phyloP scores from a whole-genome alignment of 2,888 invertebrate species.

The Agrotis clavis region DNA sequence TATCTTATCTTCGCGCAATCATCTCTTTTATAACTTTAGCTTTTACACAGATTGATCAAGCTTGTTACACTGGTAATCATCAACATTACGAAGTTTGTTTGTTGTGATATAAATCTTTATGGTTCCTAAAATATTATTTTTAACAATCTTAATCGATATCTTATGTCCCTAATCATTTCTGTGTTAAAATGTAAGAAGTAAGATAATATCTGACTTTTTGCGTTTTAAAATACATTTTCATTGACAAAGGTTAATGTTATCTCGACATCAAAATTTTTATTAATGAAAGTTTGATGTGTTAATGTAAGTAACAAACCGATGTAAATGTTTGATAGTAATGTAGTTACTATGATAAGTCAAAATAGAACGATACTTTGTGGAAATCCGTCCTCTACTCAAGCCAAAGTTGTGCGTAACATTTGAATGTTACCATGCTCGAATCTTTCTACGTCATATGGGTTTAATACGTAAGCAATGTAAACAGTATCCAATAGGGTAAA shows the following conservation, averaged over 20 bases:
- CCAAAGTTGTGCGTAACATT: too few species aligned
- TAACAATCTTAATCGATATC: slow-evolving; percentile 36
- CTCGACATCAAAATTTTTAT: slow-evolving; percentile 16
- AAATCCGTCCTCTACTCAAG: too few species aligned
- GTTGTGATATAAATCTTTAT: slow-evolving; percentile 34
- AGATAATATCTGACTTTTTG: slow-evolving; percentile 6
- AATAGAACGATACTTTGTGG: too few species aligned
- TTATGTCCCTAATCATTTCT: slow-evolving; percentile 33
- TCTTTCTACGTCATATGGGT: slow-evolving; percentile 12
- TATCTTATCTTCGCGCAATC: slow-evolving; percentile 61
- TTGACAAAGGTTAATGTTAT: slow-evolving; percentile 26
- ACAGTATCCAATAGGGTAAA: slow-evolving; percentile 22
- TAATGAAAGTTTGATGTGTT: slow-evolving; percentile 34
- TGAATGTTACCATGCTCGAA: slow-evolving; percentile 4
- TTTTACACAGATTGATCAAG: slow-evolving; percentile 40
- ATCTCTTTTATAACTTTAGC: slow-evolving; percentile 39
- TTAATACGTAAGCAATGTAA: neutral
- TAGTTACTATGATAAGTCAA: slow-evolving; percentile 6
- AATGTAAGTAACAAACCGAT: neutral
- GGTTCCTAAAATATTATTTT: slow-evolving; percentile 1
- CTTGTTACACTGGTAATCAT: slow-evolving; percentile 28
- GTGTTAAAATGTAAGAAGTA: slow-evolving; percentile 31
- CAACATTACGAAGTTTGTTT: slow-evolving; percentile 7
- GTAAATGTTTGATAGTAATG: neutral
- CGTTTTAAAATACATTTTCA: slow-evolving; percentile 33